Evolutionary conservation across 1,140 invertebrate species (phyloP).

Genomic region (Octopus sinensis): DNA sequence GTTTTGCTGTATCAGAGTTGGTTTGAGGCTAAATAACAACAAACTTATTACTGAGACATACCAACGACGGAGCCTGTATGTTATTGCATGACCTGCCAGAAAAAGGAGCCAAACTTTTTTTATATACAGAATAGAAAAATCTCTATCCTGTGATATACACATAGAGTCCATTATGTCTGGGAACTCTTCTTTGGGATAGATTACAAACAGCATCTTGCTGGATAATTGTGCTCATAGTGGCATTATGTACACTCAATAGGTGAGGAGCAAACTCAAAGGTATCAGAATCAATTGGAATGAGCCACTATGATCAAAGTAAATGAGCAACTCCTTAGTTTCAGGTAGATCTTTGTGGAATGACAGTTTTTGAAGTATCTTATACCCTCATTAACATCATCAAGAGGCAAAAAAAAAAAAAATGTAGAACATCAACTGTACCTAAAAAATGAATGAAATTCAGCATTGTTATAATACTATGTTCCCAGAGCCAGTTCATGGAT

Average conservation of each 20-base stretch:
- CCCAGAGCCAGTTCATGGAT: constrained; percentile 12
- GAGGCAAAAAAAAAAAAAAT: constrained; percentile 6
- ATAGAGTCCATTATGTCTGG: too few relatives aligned
- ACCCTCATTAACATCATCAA: neutral
- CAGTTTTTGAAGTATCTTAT: constrained; percentile 18
- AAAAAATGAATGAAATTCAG: constrained; percentile 1
- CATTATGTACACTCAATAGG: constrained; percentile 15
- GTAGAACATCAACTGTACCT: constrained; percentile 10
- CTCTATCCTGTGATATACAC: too few relatives aligned
- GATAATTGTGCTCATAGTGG: too few relatives aligned
- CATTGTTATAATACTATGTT: constrained; percentile 6
- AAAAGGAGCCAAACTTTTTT: too few relatives aligned
- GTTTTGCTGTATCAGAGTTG: too few relatives aligned
- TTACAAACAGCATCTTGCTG: too few relatives aligned
- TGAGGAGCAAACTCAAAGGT: constrained; percentile 7
- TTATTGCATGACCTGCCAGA: too few relatives aligned
- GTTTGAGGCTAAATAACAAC: too few relatives aligned
- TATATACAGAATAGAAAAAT: too few relatives aligned
- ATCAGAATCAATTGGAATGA: constrained; percentile 3
- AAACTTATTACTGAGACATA: too few relatives aligned
- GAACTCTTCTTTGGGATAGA: too few relatives aligned
- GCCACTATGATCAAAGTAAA: constrained; percentile 2
- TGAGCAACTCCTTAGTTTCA: neutral
- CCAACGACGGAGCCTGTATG: too few relatives aligned
- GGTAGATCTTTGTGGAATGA: constrained; percentile 5